Evolutionary conservation across 2,888 invertebrate species (phyloP).

Genomic region (Diaphora mendica): DNA sequence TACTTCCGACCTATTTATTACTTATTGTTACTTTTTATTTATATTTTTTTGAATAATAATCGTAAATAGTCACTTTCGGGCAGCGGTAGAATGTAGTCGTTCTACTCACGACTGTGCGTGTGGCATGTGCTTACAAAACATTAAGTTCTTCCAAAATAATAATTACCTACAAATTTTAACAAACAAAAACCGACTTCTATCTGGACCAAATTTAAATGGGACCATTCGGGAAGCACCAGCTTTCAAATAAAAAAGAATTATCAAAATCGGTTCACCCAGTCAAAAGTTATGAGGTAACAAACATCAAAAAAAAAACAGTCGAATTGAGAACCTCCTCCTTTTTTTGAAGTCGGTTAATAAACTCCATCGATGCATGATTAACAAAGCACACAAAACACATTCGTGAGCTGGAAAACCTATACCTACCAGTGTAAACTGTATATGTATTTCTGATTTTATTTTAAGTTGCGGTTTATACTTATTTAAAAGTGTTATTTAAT

Average conservation of each 20-base stretch:
- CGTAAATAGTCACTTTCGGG: slow-evolving; percentile 49
- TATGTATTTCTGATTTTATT: slow-evolving; percentile 58
- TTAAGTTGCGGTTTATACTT: slow-evolving; percentile 84
- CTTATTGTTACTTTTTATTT: slow-evolving; percentile 75
- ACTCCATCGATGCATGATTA: not conserved
- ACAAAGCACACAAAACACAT: slow-evolving; percentile 1
- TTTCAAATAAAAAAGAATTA: too few relatives aligned
- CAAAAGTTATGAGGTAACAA: too few relatives aligned
- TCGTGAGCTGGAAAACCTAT: slow-evolving; percentile 21
- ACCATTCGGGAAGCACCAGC: too few relatives aligned
- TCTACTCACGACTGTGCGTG: not conserved
- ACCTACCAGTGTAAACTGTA: slow-evolving; percentile 68
- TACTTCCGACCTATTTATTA: slow-evolving; percentile 81
- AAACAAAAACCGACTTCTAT: too few relatives aligned
- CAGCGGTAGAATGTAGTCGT: slow-evolving; percentile 48
- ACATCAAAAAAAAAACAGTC: too few relatives aligned
- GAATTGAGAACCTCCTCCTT: too few relatives aligned
- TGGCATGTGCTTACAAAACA: slow-evolving; percentile 1
- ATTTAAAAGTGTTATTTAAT: slow-evolving; percentile 68
- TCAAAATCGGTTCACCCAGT: too few relatives aligned
- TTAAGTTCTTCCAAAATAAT: not conserved
- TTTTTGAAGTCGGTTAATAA: too few relatives aligned
- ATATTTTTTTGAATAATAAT: slow-evolving; percentile 55
- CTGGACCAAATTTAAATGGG: too few relatives aligned
- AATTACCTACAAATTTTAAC: too few relatives aligned